A percentile compares a stretch with the other conserved stretches of the same genome.
These are phyloP conservation scores for Melinopterus prodromus DNA, from an alignment of 2,888 invertebrate genomes.

Conservation along the genomic window DNA sequence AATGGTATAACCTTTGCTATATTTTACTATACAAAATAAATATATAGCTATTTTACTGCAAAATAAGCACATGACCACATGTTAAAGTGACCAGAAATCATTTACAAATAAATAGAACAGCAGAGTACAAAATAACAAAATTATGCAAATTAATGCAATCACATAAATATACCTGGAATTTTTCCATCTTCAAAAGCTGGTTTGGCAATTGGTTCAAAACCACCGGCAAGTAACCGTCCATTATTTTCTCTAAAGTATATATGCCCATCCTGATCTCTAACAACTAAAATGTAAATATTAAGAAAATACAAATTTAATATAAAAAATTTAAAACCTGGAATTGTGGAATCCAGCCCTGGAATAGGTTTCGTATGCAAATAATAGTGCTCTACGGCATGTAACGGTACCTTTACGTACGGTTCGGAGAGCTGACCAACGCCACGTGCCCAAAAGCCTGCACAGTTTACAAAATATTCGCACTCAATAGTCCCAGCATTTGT, in stretches of 20 bases:
- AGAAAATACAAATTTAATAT: constrained; percentile 21
- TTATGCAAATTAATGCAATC: not conserved
- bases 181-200: constrained; percentile 85
- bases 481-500: constrained; percentile 79
- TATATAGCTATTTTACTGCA: too few relatives aligned
- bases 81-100: too few relatives aligned
- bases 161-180: constrained; percentile 64
- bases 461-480: constrained; percentile 94
- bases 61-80: too few relatives aligned
- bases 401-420: constrained; percentile 87
- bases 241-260: constrained; percentile 87
- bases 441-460: constrained; percentile 94
- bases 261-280: constrained; percentile 87
- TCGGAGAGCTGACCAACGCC: constrained; percentile 86
- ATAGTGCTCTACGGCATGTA: constrained; percentile 93
- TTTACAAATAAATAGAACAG: too few relatives aligned
- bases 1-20: too few relatives aligned
- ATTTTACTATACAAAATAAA: too few relatives aligned
- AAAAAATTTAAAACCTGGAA: constrained; percentile 71
- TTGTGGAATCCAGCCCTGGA: constrained; percentile 76
- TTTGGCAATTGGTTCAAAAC: constrained; percentile 91
- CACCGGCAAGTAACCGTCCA: constrained; percentile 87
- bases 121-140: constrained; percentile 9
- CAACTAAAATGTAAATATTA: constrained; percentile 63
- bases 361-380: constrained; percentile 89